Percentiles rank a stretch among this genome's conserved stretches.
These are phyloP conservation scores for Drosophila bocqueti DNA, from an alignment of 1,140 invertebrate species.

Conservation along the genomic window DNA sequence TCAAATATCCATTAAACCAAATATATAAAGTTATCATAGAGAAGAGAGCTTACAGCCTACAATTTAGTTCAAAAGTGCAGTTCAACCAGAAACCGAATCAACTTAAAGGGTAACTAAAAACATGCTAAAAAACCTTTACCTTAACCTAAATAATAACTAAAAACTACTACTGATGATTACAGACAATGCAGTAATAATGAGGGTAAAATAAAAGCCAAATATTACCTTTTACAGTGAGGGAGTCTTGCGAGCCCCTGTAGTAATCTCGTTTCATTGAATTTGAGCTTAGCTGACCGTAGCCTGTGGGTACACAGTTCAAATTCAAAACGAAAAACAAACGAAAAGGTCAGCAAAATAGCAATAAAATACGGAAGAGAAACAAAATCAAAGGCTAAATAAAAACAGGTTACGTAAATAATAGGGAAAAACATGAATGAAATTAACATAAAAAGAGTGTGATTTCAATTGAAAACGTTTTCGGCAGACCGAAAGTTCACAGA, in stretches of 20 bases:
- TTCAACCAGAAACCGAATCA: conserved; percentile 25
- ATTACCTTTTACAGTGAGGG: conserved; percentile 89
- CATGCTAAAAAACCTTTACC: conserved; percentile 44
- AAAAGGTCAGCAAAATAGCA: conserved; percentile 57
- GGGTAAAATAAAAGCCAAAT: conserved; percentile 59
- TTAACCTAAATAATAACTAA: conserved; percentile 18
- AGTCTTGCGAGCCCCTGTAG: conserved; percentile 94
- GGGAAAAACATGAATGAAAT: conserved; percentile 55
- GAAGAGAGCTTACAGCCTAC: conserved; percentile 15
- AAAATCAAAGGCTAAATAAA: conserved; percentile 34
- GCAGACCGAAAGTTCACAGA: conserved; percentile 20
- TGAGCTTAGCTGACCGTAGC: conserved; percentile 85
- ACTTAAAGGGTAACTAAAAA: conserved; percentile 56
- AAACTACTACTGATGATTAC: conserved; percentile 46
- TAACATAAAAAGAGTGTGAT: conserved; percentile 14
- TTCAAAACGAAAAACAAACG: conserved; percentile 83
- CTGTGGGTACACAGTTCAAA: conserved; percentile 60
- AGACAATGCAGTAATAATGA: conserved; percentile 17
- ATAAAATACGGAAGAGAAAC: conserved; percentile 14
- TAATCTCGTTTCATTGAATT: conserved; percentile 93
- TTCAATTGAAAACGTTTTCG: conserved; percentile 19
- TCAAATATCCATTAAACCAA: conserved; percentile 27
- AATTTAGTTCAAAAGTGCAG: conserved; percentile 20
- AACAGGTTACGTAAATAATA: conserved; percentile 32
- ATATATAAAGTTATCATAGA: conserved; percentile 8